Percentiles rank a stretch among this genome's conserved stretches.
These are phyloP conservation scores for Ormyrus pomaceus DNA, from an alignment of 2,888 invertebrate genomes.

Conservation along the genomic window DNA sequence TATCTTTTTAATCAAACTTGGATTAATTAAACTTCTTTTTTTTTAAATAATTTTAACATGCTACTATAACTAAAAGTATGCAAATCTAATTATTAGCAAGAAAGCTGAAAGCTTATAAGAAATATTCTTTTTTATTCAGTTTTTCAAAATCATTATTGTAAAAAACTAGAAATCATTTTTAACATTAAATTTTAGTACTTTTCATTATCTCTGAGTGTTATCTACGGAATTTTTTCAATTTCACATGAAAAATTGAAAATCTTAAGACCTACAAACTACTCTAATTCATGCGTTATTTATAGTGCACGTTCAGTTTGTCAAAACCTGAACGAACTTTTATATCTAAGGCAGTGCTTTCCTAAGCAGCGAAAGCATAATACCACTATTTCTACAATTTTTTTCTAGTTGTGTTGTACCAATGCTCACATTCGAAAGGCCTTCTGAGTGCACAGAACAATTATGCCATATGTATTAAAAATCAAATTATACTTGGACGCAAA, in stretches of 20 bases:
- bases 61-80: constrained; percentile 11
- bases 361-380: constrained; percentile 37
- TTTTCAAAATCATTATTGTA: background rate
- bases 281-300: constrained; percentile 40
- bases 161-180: background rate
- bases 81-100: background rate
- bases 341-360: constrained; percentile 33
- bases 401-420: constrained; percentile 70
- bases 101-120: no score
- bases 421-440: constrained; percentile 73
- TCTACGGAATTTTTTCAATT: background rate
- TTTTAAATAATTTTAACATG: constrained; percentile 20
- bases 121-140: no score
- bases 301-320: constrained; percentile 34
- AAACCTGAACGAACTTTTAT: constrained; percentile 16
- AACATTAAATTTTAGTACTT: background rate
- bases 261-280: constrained; percentile 30
- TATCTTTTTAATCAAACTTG: constrained; percentile 9
- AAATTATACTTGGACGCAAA: constrained; percentile 55
- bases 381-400: constrained; percentile 62
- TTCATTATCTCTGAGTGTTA: background rate
- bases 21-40: background rate
- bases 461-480: constrained; percentile 66
- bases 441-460: constrained; percentile 71
- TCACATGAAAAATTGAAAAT: constrained; percentile 10